Base-by-base conservation (phyloP, 2,888 invertebrate species). In the Drosophila helvetica region DNA sequence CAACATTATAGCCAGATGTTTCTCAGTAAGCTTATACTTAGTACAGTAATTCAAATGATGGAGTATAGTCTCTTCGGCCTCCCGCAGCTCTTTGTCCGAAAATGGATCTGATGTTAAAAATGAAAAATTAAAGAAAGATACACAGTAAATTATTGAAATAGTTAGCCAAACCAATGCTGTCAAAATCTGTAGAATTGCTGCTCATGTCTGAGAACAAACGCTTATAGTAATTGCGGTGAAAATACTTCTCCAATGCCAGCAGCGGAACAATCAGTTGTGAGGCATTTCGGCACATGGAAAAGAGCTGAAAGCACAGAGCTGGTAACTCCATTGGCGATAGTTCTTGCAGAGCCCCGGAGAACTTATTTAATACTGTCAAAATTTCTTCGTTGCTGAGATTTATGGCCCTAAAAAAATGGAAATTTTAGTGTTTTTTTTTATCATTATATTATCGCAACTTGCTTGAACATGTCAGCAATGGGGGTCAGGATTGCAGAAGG, bases 391-490 rank as follows among this genome's bases (percentile, higher is more conserved):
- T 92, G 6, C 91, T 92, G 52, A 95, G 85, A 1, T 92, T 89
- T 54, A 94, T 92, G 74, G 93, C 93, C 38, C 94, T 94, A 38
- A 38, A 2, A 1, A n/a, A n/a, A n/a, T 1, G 38, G 7, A 38
- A 38, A 7, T 38, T 38, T 7, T n/a, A n/a, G 17, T 3, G 7
- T 42, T 5, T 18, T 10, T 1, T 19, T 33, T n/a, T 2, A 2
- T 4, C 9, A n/a, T 19, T 10, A 2, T 17, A 12, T 15, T 1
- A 0, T 7, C 1, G 25, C 10, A n/a, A 53, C 78, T 90, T 91
- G 95, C 95, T 92, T 93, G 85, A 95, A 95, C 94, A 95, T 94
- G 73, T 93, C 92, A 7, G 95, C 93, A 47, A 95, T 90, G 3
- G 94, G 92, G 18, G 94, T 93, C 48, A 94, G 86, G 62, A 94